Evolutionary conservation across 2,888 invertebrate species (phyloP).

Genomic region (Andrena minutula): DNA sequence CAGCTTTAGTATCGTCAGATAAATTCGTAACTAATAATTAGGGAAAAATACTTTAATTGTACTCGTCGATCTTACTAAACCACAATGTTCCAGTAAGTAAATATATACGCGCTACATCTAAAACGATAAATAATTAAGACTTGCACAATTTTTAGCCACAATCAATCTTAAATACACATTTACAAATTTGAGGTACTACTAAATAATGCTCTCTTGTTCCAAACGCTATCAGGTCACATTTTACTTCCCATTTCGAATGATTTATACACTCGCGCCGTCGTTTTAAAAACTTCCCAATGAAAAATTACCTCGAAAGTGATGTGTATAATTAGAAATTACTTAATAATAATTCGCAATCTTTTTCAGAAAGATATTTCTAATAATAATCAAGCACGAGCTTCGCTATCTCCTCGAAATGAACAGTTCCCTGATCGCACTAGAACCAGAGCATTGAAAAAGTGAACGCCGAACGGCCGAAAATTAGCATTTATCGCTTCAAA

Average conservation of each 20-base stretch:
- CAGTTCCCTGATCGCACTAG: background rate
- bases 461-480: background rate
- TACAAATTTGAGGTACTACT: constrained; percentile 16
- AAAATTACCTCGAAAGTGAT: background rate
- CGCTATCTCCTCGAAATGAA: background rate
- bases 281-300: no score
- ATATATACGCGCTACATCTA: background rate
- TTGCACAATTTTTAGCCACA: constrained; percentile 2
- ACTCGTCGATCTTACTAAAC: background rate
- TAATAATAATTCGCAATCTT: constrained; percentile 17
- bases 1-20: background rate
- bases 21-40: background rate
- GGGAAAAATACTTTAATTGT: background rate
- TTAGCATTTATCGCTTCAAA: background rate
- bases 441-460: background rate
- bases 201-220: constrained; percentile 8
- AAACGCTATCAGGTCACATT: background rate
- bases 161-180: constrained; percentile 20
- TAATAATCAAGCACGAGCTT: background rate
- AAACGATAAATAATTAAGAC: constrained; percentile 19
- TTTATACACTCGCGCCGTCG: background rate
- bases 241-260: background rate
- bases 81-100: background rate
- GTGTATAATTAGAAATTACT: background rate
- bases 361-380: background rate